These are phyloP conservation scores for Hapalemur alaotrensis DNA, from an alignment of 2,797 vertebrate species.

Conservation along the genomic window DNA sequence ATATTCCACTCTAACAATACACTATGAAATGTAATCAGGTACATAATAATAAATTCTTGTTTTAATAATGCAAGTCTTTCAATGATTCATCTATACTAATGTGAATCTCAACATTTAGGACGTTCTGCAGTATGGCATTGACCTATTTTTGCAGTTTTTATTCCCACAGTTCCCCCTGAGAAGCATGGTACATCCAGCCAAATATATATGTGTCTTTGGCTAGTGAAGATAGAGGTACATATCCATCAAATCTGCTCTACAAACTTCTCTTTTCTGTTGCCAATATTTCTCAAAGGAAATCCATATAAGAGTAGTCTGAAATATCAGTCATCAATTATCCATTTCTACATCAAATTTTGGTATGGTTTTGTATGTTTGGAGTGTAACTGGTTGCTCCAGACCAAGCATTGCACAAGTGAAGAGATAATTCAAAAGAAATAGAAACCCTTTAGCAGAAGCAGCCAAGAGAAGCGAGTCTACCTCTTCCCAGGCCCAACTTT, in stretches of 20 bases:
- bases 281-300: neutral
- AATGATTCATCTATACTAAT: neutral
- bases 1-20: neutral
- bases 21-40: neutral
- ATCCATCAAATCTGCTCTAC: neutral
- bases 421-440: neutral
- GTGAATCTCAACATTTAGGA: neutral
- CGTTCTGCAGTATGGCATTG: neutral
- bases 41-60: neutral
- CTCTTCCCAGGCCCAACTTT: accelerated
- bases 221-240: neutral
- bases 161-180: neutral
- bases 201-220: neutral
- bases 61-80: neutral
- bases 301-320: neutral
- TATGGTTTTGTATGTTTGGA: neutral
- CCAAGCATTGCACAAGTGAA: neutral
- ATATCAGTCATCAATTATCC: neutral
- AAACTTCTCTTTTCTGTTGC: neutral
- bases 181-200: neutral
- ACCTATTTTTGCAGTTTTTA: neutral
- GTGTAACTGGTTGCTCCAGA: neutral
- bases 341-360: neutral
- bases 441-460: neutral
- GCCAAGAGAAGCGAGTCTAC: neutral